These are phyloP conservation scores for Octonoba sinensis DNA, from an alignment of 2,888 invertebrate genomes.

Conservation along the genomic window DNA sequence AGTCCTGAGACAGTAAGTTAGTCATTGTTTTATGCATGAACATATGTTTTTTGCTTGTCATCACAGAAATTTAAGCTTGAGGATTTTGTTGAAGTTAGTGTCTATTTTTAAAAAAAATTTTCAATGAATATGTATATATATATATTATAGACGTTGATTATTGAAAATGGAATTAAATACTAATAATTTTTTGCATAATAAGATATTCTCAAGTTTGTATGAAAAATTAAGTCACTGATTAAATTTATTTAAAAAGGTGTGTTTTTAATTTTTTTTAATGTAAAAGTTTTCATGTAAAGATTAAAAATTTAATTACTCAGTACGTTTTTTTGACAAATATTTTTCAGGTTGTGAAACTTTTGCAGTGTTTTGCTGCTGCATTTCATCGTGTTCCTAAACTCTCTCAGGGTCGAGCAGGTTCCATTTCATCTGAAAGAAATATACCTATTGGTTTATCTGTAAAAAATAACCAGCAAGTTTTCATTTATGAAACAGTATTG, in stretches of 20 bases:
- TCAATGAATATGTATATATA: too few relatives aligned
- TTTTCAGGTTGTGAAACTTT: slow-evolving; percentile 74
- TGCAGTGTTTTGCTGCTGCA: slow-evolving; percentile 90
- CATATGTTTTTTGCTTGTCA: slow-evolving; percentile 2
- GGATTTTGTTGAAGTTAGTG: too few relatives aligned
- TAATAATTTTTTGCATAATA: too few relatives aligned
- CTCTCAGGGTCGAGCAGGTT: slow-evolving; percentile 38
- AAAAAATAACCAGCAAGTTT: slow-evolving; percentile 63
- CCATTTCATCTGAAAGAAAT: slow-evolving; percentile 59
- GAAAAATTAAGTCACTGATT: background rate
- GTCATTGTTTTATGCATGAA: slow-evolving; percentile 10
- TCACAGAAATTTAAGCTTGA: too few relatives aligned
- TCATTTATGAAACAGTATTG: slow-evolving; percentile 84
- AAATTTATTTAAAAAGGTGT: too few relatives aligned
- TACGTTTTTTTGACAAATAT: background rate
- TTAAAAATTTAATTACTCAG: background rate
- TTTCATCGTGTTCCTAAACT: slow-evolving; percentile 84
- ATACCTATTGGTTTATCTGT: slow-evolving; percentile 57
- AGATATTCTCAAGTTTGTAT: background rate
- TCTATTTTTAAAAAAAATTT: too few relatives aligned
- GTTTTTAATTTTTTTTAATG: too few relatives aligned
- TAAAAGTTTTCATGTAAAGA: background rate
- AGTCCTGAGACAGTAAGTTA: slow-evolving; percentile 88
- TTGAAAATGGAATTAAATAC: too few relatives aligned
- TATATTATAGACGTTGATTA: too few relatives aligned